Evolutionary conservation across 2,113 vertebrate genomes (phyloP).

Genomic region (pig (Sus scrofa)): T2T-Sscrofa CM000824.6:151514501-151515000

Average conservation of each 20-base stretch:
- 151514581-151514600: conserved; percentile 11
- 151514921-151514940: conserved; percentile 66
- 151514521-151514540: not conserved
- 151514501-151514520: not conserved
- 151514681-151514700: not conserved
- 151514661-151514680: not conserved
- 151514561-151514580: not conserved
- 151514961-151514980: conserved; percentile 70
- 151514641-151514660: not conserved
- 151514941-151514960: conserved; percentile 62
- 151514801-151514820: conserved; percentile 49
- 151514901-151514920: conserved; percentile 69
- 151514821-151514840: conserved; percentile 65
- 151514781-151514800: conserved; percentile 15
- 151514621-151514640: not conserved
- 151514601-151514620: not conserved
- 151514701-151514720: not conserved
- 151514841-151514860: conserved; percentile 65
- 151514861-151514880: conserved; percentile 67
- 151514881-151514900: conserved; percentile 71
- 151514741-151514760: not conserved
- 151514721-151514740: not conserved
- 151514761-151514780: conserved; percentile 3
- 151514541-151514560: not conserved
- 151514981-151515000: conserved; percentile 55